These are phyloP conservation scores for Centrocercus urophasianus DNA, from an alignment of 2,113 vertebrate species.

Conservation along the genomic window DNA sequence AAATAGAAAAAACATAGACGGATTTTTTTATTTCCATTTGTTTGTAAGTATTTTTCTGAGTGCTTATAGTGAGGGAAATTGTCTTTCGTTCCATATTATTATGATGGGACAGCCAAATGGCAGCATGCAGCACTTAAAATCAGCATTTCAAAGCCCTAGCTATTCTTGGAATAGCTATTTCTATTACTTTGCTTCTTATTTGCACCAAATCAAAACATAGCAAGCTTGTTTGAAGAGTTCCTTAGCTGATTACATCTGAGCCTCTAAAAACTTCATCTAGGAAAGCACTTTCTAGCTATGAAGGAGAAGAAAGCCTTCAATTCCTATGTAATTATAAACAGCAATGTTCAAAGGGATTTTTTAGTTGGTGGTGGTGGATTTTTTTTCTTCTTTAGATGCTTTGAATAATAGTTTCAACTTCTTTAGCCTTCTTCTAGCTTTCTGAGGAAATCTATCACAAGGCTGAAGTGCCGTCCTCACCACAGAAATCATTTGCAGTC, in stretches of 20 bases:
- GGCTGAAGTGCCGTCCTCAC: neutral
- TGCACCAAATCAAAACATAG: conserved; percentile 35
- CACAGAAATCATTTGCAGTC: neutral
- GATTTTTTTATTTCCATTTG: neutral
- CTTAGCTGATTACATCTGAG: conserved; percentile 51
- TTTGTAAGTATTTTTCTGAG: neutral
- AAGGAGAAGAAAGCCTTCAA: conserved; percentile 15
- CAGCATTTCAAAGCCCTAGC: conserved; percentile 63
- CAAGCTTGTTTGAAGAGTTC: conserved; percentile 60
- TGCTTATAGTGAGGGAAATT: neutral
- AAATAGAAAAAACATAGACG: neutral
- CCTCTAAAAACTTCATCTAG: conserved; percentile 47
- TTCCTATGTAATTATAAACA: conserved; percentile 29
- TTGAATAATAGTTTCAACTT: neutral
- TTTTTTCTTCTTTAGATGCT: neutral
- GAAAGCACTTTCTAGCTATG: conserved; percentile 33
- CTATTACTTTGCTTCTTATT: conserved; percentile 47
- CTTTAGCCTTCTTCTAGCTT: neutral
- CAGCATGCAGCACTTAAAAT: conserved; percentile 33
- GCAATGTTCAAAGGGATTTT: neutral
- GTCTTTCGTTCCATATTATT: neutral
- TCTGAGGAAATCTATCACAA: neutral
- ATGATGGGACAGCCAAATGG: conserved; percentile 19
- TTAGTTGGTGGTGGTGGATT: neutral
- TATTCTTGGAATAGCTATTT: conserved; percentile 58